These are phyloP conservation scores for human DNA, from an alignment of 2,113 vertebrate species.

Conservation along the genomic window GRCh38 chr4:145102501-145103000, in stretches of 20 bases:
- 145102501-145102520: background rate
- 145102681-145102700: background rate
- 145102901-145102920: background rate
- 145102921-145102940: background rate
- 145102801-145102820: background rate
- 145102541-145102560: background rate
- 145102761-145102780: background rate
- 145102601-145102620: background rate
- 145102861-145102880: background rate
- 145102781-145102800: background rate
- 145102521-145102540: background rate
- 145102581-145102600: background rate
- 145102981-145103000: background rate
- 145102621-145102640: slow-evolving; percentile 7
- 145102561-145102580: background rate
- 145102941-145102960: background rate
- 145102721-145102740: background rate
- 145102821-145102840: background rate
- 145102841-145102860: background rate
- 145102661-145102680: background rate
- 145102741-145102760: background rate
- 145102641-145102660: background rate
- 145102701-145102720: background rate
- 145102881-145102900: background rate
- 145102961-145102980: background rate